Conservation (phyloP, 1,140 invertebrate species). For the Goniozus legneri region DNA sequence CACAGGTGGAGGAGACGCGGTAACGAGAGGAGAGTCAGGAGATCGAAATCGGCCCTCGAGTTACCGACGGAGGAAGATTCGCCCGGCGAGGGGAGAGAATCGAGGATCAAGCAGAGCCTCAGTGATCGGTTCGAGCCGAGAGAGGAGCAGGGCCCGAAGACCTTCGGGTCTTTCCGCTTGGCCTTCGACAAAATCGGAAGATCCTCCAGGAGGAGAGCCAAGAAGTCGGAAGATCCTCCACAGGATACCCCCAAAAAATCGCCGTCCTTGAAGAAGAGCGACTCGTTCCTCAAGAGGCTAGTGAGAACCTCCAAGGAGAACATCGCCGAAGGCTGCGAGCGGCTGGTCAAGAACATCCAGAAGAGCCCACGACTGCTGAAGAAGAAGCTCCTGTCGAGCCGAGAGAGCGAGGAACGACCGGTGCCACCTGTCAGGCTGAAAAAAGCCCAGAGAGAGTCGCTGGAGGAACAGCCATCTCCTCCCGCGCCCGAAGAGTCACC, state of each 20-base stretch:
- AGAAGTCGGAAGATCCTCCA: background rate
- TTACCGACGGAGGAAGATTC: slow-evolving; percentile 1
- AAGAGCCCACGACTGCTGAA: slow-evolving; percentile 22
- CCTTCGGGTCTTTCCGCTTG: too few relatives aligned
- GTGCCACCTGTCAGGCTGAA: slow-evolving; percentile 24
- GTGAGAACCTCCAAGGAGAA: slow-evolving; percentile 32
- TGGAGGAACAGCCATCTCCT: background rate
- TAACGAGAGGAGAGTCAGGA: background rate
- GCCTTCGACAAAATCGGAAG: background rate
- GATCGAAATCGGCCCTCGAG: background rate
- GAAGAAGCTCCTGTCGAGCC: slow-evolving; percentile 20
- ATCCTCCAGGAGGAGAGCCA: background rate
- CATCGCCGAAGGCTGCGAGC: slow-evolving; percentile 28
- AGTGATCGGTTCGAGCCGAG: slow-evolving; percentile 6
- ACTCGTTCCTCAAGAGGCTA: slow-evolving; percentile 34
- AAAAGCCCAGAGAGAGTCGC: background rate
- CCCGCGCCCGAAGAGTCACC: background rate
- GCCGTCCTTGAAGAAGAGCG: slow-evolving; percentile 7
- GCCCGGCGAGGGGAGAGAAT: background rate
- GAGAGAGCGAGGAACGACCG: slow-evolving; percentile 19
- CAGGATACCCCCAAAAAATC: slow-evolving; percentile 1
- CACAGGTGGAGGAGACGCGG: background rate
- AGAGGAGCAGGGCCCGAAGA: background rate
- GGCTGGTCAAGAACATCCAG: slow-evolving; percentile 34
- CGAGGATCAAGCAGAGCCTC: slow-evolving; percentile 6